Evolutionary conservation across 2,888 invertebrate genomes (phyloP), one percentile per base, ranked within the genome.

Genomic region (Stenoptilia bipunctidactyla): DNA sequence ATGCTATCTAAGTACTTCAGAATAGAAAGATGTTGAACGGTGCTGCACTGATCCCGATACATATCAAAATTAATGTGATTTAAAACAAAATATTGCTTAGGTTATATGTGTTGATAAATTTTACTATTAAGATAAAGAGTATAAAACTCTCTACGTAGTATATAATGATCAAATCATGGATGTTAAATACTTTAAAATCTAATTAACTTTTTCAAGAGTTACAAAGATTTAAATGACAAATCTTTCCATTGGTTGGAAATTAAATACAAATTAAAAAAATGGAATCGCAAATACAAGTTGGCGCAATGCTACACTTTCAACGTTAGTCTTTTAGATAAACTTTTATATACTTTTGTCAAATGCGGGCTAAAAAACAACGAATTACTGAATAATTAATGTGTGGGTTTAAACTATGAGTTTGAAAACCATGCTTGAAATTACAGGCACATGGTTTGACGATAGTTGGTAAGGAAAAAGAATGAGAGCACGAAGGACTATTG

Each of bases 11-110:
- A 34, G 34, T 14, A 30, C 2, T 59, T 61, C 58, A 61, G 62
- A 59, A 56, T 48, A 52, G 56, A 66, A 61, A 63, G 66, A 66
- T 66, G 3, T 20, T 8, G 20, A 55, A 62, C 58, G 76, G 75
- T 80, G 83, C 76, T 80, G 69, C 71, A 68, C 66, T 56, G 43
- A 50, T 55, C 55, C 66, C 61, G 53, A 69, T 52, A 79, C 83
- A 82, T 83, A 83, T 83, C 82, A 80, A 72, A 74, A 66, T 66
- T 69, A 6, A 66, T 80, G 83, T 82, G 80, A 82, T 79, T 71
- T 52, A 55, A 52, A 36, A 40, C 37, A 57, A 54, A 51, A 59
- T 58, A 51, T 58, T 56, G 59, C 58, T 57, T 56, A 56, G 58
- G 59, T 55, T 60, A 59, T 20, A 20, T 20, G 20, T 56, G 66